Conservation (phyloP, 2,113 vertebrate species). For the Perccottus glenii region DNA sequence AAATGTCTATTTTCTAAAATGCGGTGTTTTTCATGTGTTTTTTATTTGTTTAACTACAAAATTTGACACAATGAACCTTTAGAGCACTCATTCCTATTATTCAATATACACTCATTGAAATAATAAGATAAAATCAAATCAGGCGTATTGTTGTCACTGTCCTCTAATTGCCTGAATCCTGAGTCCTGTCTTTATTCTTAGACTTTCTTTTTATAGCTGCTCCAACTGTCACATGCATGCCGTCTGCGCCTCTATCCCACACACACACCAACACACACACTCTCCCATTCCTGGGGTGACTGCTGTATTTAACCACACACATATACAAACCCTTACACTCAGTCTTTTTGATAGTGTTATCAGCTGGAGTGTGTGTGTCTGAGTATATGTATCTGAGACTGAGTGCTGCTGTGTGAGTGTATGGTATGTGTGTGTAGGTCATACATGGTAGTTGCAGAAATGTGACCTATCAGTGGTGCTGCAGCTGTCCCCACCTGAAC, state of each 20-base stretch:
- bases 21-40: too few species aligned
- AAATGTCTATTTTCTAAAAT: too few species aligned
- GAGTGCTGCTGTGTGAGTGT: slow-evolving; percentile 9
- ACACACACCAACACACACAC: slow-evolving; percentile 18
- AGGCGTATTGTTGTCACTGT: slow-evolving; percentile 29
- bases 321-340: slow-evolving; percentile 18
- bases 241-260: slow-evolving; percentile 17
- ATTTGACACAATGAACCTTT: too few species aligned
- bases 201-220: slow-evolving; percentile 59
- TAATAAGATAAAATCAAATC: too few species aligned
- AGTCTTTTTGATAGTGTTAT: slow-evolving; percentile 51
- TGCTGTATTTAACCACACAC: slow-evolving; percentile 9
- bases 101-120: too few species aligned
- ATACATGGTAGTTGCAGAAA: slow-evolving; percentile 57
- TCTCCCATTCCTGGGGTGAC: neutral
- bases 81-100: too few species aligned
- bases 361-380: slow-evolving; percentile 8
- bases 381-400: neutral
- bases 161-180: slow-evolving; percentile 39
- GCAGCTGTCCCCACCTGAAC: slow-evolving; percentile 76
- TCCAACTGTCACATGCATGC: slow-evolving; percentile 51
- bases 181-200: slow-evolving; percentile 47
- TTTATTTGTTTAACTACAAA: too few species aligned
- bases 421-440: slow-evolving; percentile 43
- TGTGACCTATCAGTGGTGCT: slow-evolving; percentile 65